These are phyloP conservation scores for Calcarius lapponicus DNA, from an alignment of 2,797 vertebrate genomes.

Conservation along the genomic window DNA sequence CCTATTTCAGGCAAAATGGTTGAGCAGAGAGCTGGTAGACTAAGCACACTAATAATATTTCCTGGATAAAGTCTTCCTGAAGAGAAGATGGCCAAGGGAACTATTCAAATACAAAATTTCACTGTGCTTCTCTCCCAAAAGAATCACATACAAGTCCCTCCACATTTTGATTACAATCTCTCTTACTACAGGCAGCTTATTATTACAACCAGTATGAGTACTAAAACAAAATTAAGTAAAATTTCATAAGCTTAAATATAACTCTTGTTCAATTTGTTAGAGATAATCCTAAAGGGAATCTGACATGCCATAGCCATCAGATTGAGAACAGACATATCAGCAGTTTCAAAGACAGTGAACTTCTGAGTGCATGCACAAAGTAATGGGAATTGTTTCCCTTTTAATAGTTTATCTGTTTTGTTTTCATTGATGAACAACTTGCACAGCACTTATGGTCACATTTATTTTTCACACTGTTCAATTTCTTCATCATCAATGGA, in stretches of 20 bases:
- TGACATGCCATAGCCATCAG: neutral
- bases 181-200: neutral
- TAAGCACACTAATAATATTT: neutral
- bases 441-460: neutral
- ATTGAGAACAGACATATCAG: neutral
- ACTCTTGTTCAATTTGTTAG: neutral
- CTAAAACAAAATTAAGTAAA: slow-evolving; percentile 31
- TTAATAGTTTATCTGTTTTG: neutral
- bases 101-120: neutral
- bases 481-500: neutral
- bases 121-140: neutral
- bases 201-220: neutral
- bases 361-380: neutral
- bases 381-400: neutral
- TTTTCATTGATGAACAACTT: neutral
- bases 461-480: neutral
- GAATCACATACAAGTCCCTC: neutral
- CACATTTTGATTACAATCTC: neutral
- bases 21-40: neutral
- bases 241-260: slow-evolving; percentile 15
- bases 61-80: neutral
- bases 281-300: neutral
- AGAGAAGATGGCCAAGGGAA: neutral
- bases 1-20: neutral
- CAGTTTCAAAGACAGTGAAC: neutral